Evolutionary conservation across 2,113 vertebrate species (phyloP), one percentile per base, ranked within the genome.

Genomic region (Cynocephalus volans): DNA sequence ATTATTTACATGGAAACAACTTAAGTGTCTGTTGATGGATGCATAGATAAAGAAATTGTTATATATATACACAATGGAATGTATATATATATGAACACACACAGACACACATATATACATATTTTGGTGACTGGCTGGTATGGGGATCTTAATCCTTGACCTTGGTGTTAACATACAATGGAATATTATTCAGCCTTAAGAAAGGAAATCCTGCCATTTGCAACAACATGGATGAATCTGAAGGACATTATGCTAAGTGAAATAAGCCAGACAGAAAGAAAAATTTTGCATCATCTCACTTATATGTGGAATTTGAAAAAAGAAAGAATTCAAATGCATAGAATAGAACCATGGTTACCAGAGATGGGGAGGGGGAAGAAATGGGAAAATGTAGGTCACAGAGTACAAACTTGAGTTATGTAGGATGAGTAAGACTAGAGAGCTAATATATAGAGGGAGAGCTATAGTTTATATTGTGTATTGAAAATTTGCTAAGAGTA

Each of bases 261-360:
- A 92, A 36, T 92, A 45, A 75, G 33, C 2, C 41, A 75, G 48
- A 67, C 12, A 65, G 75, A 65, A 45, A 67, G 31, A 73, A 48
- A 82, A 48, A 54, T 73, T 75, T 18, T 65, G 11, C 15, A 73
- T 23, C 15, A 58, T 75, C 36, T 91, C 65, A 70, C 48, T 70
- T 92, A 58, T 92, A 58, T 75, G 19, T 82, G 23, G 36, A 88
- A 95, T 75, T 76, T 75, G 75, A 45, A 92, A 72, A 72, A 72
- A 48, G 54, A 72, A 72, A 48, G 54, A 72, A 36, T 23, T 91
- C 1, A 7, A 76, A 76, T 80, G 24, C 36, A 72, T 50, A 50
- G 91, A 86, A 52, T 72, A 72, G 52, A 88, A 48, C n/a, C 31
- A 31, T 45, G 21, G 56, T 86, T 80, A 81, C 21, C 21, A 73